Evolutionary conservation across 2,113 vertebrate genomes (phyloP).

Genomic region (Aldabrachelys gigantea): DNA sequence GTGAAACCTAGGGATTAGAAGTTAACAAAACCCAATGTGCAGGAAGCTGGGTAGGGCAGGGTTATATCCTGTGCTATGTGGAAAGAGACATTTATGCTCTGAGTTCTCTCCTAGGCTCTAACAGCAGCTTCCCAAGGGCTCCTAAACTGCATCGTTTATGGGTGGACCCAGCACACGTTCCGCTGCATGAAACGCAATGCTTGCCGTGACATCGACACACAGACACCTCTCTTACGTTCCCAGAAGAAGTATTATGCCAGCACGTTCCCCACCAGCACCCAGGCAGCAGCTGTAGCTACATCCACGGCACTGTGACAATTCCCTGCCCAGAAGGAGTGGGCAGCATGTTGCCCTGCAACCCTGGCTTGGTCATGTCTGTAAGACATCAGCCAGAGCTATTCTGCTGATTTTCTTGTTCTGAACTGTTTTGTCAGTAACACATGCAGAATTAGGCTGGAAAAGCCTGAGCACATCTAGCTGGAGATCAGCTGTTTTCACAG

Average conservation of each 20-base stretch:
- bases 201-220: slow-evolving; percentile 84
- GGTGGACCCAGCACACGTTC: slow-evolving; percentile 85
- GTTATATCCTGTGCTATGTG: not conserved
- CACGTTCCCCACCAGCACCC: not conserved
- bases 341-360: rapidly evolving
- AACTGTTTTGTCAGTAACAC: not conserved
- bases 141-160: slow-evolving; percentile 88
- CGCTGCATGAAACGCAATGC: slow-evolving; percentile 72
- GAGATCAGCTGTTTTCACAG: not conserved
- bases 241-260: slow-evolving; percentile 85
- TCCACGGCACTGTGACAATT: slow-evolving; percentile 73
- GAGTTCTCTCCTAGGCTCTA: slow-evolving; percentile 81
- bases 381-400: rapidly evolving
- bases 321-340: not conserved
- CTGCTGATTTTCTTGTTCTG: rapidly evolving
- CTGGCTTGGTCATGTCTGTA: rapidly evolving
- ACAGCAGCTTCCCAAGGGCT: slow-evolving; percentile 91
- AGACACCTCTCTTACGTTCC: slow-evolving; percentile 89
- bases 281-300: not conserved
- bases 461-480: not conserved
- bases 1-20: not conserved
- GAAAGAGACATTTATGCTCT: not conserved
- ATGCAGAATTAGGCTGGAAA: not conserved
- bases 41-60: not conserved
- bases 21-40: not conserved